Percentiles rank a stretch among this genome's conserved stretches.
phyloP scores from a whole-genome alignment of 2,797 vertebrate species.

The Falco rusticolus region DNA sequence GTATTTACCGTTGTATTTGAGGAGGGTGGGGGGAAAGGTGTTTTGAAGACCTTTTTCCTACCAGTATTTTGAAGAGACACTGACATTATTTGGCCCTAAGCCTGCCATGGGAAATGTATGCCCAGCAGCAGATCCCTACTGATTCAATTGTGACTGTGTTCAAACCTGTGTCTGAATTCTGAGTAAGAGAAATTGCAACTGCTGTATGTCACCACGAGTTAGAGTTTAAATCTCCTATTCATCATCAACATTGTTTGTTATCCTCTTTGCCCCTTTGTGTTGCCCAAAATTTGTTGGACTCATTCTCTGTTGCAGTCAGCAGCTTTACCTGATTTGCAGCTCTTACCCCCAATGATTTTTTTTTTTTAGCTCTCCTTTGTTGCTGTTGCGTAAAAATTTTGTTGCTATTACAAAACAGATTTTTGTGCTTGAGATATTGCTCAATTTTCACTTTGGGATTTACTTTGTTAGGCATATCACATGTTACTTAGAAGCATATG shows the following conservation, averaged over 20 bases:
- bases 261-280: not conserved
- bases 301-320: conserved; percentile 33
- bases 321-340: conserved; percentile 58
- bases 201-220: not conserved
- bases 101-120: not conserved
- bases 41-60: not conserved
- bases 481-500: not conserved
- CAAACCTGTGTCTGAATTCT: not conserved
- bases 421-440: conserved; percentile 43
- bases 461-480: conserved; percentile 6
- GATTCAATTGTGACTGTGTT: not conserved
- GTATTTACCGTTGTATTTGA: not conserved
- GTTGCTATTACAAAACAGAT: conserved; percentile 31
- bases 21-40: too few relatives aligned
- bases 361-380: conserved; percentile 48
- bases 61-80: not conserved
- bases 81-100: not conserved
- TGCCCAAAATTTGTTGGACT: not conserved
- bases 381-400: conserved; percentile 46
- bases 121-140: not conserved
- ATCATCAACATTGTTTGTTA: not conserved
- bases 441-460: conserved; percentile 50
- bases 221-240: not conserved
- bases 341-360: conserved; percentile 37
- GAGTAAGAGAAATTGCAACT: not conserved